These are phyloP conservation scores for Phalloptychus januarius DNA, from an alignment of 2,797 vertebrate species.

Conservation along the genomic window DNA sequence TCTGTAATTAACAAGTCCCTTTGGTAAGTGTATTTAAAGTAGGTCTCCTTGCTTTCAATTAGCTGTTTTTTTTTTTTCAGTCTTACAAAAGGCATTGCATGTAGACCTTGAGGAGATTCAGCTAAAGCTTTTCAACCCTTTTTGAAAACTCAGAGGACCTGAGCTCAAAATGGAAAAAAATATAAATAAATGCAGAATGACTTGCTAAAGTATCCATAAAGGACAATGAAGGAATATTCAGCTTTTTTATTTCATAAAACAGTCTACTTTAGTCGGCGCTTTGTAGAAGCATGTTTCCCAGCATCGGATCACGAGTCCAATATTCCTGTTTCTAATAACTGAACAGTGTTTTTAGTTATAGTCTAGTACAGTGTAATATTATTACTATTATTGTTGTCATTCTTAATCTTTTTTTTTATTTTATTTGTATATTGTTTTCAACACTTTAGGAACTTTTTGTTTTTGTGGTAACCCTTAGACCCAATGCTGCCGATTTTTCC, in stretches of 20 bases:
- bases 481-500: too few species aligned
- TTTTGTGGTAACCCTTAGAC: too few species aligned
- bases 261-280: background rate
- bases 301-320: background rate
- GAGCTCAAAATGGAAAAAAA: background rate
- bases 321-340: too few species aligned
- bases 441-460: too few species aligned
- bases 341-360: too few species aligned
- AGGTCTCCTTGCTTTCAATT: background rate
- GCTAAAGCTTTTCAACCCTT: constrained; percentile 4
- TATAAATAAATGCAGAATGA: background rate
- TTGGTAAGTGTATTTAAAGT: background rate
- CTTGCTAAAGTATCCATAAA: background rate
- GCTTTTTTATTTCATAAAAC: background rate
- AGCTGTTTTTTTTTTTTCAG: background rate
- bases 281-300: background rate
- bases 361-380: too few species aligned
- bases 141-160: background rate
- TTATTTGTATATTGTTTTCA: too few species aligned
- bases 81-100: background rate
- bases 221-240: background rate
- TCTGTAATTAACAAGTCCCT: background rate
- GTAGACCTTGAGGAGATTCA: background rate
- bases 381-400: too few species aligned
- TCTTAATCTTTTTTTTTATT: too few species aligned